A percentile compares a stretch with the other conserved stretches of the same genome.
Conservation (phyloP, 92 coral and sea anemone species). For the Porites divaricata region DNA sequence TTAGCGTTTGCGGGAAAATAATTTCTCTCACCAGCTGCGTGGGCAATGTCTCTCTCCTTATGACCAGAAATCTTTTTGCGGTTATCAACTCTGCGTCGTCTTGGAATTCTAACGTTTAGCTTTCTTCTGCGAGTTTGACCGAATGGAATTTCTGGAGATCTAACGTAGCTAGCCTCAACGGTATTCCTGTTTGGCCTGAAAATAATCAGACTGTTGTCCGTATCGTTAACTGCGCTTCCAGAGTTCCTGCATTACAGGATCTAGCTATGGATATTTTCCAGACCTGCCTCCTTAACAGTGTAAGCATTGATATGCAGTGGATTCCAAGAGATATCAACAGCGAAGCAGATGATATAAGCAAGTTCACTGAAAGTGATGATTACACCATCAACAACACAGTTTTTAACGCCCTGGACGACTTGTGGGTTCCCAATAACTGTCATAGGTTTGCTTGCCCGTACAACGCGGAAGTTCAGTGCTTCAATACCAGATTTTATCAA, state of each 20-base stretch:
- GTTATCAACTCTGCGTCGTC: constrained; percentile 36
- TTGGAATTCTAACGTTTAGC: constrained; percentile 35
- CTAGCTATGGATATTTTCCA: constrained; percentile 44
- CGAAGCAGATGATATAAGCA: constrained; percentile 60
- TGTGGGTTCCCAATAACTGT: constrained; percentile 59
- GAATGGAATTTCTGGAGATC: constrained; percentile 47
- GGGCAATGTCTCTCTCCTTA: constrained; percentile 54
- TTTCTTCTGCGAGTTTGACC: constrained; percentile 12
- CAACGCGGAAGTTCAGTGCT: constrained; percentile 39
- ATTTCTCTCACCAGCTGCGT: constrained; percentile 47
- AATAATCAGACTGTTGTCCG: constrained; percentile 46
- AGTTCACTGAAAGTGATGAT: constrained; percentile 45
- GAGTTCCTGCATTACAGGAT: constrained; percentile 45
- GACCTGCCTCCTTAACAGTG: constrained; percentile 29
- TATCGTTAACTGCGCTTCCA: constrained; percentile 50
- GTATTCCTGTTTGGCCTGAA: constrained; percentile 57
- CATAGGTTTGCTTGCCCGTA: constrained; percentile 66
- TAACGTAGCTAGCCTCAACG: constrained; percentile 35
- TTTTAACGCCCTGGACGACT: constrained; percentile 39
- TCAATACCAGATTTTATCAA: constrained; percentile 53
- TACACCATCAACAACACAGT: constrained; percentile 44
- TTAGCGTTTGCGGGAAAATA: constrained; percentile 39
- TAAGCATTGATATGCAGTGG: constrained; percentile 51
- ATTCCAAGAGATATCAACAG: constrained; percentile 52
- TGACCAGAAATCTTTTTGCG: constrained; percentile 55